A percentile compares a stretch with the other conserved stretches of the same genome.
Conservation (phyloP, 2,113 vertebrate genomes). For the Sclerurus mexicanus region DNA sequence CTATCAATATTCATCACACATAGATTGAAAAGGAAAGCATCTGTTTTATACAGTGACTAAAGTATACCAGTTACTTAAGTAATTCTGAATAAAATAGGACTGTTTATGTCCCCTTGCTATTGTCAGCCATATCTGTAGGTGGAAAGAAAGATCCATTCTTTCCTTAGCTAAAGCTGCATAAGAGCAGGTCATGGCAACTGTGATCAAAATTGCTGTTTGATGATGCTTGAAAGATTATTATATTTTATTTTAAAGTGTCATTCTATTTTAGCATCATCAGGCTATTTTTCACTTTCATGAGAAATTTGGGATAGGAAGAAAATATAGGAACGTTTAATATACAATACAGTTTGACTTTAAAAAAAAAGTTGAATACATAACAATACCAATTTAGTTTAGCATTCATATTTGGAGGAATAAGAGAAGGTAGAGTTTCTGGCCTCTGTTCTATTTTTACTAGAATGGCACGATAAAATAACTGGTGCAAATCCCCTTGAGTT, state of each 20-base stretch:
- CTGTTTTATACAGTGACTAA: background rate
- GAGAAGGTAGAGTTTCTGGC: background rate
- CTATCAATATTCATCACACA: background rate
- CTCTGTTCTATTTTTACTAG: background rate
- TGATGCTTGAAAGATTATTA: background rate
- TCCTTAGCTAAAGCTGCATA: background rate
- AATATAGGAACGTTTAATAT: background rate
- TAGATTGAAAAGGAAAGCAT: background rate
- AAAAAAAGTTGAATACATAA: background rate
- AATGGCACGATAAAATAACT: background rate
- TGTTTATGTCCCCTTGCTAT: background rate
- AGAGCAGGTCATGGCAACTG: background rate
- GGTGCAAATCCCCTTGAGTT: background rate
- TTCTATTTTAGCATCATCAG: background rate
- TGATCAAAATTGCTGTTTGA: constrained; percentile 10
- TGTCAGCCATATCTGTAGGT: background rate
- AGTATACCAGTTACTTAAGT: background rate
- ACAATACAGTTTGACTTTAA: background rate
- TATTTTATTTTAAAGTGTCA: background rate
- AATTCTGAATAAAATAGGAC: background rate
- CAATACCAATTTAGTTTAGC: background rate
- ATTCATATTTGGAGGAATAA: background rate
- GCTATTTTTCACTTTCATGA: background rate
- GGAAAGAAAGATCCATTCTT: background rate
- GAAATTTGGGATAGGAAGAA: background rate